Base-by-base conservation (phyloP, 2,797 vertebrate genomes). In the Vireo griseus region DNA sequence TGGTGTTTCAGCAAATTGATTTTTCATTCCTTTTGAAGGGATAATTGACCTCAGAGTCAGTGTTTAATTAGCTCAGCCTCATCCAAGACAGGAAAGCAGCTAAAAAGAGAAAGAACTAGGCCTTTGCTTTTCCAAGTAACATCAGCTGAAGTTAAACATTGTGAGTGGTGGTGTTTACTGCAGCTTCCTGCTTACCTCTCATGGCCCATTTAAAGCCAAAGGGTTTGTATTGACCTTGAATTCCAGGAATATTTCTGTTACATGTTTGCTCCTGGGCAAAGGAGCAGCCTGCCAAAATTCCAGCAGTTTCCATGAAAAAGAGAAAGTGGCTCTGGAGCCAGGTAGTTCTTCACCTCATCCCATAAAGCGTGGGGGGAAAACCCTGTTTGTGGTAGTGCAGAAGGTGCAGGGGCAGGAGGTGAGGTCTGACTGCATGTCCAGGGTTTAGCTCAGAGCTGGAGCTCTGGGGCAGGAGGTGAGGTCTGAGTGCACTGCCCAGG, bases 21-120 rank as follows among this genome's bases (percentile, higher is more conserved):
- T 96, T 95, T 88, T 92, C 83, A 26, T 75, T 93, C 66, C 62
- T 90, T 96, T 90, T 92, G 90, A 95, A 93, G 73, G 80, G 58
- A 78, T 92, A 90, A 93, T 95, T 92, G 92, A 93, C 95, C 95
- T 88, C 77, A 66, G 83, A 93, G 54, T 31, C 55, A 72, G 25
- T 72, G 67, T 84, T 93, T 93, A 88, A 76, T 93, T 93, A 95
- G 80, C 69, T 84, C 35, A 88, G 42, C 57, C 79, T 78, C 39
- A 50, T 63, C 66, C 55, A 79, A 93, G 65, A 63, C 79, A 74
- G 73, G 65, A 83, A 86, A 83, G 76, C 18, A 88, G 37, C 61
- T 86, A 22, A 52, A 63, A 86, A 61, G 62, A 44, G 33, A 75
- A 79, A 51, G 65, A 69, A 10, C 4, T 28, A 48, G 75, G 55